Evolutionary conservation across 1,140 invertebrate species (phyloP), one percentile per base, ranked within the genome.

Genomic region (Chironomus tepperi): DNA sequence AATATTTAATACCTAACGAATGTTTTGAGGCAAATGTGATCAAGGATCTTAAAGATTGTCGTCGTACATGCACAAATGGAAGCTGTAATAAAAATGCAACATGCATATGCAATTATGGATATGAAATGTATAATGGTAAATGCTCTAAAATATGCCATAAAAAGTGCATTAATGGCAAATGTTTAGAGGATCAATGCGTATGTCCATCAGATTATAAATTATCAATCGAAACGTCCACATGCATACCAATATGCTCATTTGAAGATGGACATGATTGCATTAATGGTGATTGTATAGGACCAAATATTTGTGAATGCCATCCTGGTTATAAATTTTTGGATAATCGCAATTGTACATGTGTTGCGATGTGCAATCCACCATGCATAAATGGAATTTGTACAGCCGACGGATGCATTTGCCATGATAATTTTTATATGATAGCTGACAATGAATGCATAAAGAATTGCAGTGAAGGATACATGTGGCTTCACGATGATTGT

Each of bases 221-320:
- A 19, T 70, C 65, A 70, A 10, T 9, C 19, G 65, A 70, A 5
- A 70, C 6, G 19, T 70, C 65, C 19, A 70, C 78, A 21, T 82
- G 81, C 67, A 47, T 75, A 18, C 78, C 80, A 0, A 76, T 76
- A 19, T 82, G 81, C 74, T 75, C 43, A 43, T 43, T 74, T n/a
- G 43, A 74, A 18, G 64, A 74, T 12, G 79, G 65, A 19, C 65
- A 80, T 19, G 73, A 76, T 43, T 84, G 85, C 76, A 16, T 76
- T 0, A 81, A 85, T 70, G 85, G 83, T 2, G 77, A 74, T 6
- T 87, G 86, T 75, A 75, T 78, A 7, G 77, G 77, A 43, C 85
- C 85, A 18, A 81, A 85, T 57, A 78, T 75, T 3, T 87, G 85
- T 24, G 74, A 76, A 74, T 82, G 81, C 47, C 24, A 73, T 9